Conservation (phyloP, 2,113 vertebrate genomes). For the Etia nguti region DNA sequence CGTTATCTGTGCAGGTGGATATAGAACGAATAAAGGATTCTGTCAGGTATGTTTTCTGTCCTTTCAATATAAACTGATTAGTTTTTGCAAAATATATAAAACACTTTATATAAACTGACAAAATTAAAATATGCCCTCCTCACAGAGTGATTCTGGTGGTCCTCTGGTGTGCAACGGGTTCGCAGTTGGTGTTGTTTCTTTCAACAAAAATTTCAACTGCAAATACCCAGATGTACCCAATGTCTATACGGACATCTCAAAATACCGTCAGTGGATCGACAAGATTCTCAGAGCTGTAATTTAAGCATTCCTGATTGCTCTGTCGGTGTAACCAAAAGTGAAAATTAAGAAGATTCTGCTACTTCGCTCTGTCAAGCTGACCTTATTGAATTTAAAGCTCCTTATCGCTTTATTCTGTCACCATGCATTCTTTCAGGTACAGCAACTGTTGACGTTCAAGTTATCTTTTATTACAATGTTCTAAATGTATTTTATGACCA, state of each 20-base stretch:
- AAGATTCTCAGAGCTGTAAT: neutral
- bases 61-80: neutral
- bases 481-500: neutral
- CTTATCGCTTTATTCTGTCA: neutral
- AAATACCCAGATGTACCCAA: neutral
- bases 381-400: fast-evolving
- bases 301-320: neutral
- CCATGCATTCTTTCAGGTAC: neutral
- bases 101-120: neutral
- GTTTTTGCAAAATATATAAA: neutral
- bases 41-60: neutral
- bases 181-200: neutral
- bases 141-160: neutral
- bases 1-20: neutral
- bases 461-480: neutral
- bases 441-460: neutral
- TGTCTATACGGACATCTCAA: neutral
- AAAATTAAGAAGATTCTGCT: neutral
- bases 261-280: neutral
- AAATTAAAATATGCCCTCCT: neutral
- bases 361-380: neutral
- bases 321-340: fast-evolving
- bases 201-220: fast-evolving
- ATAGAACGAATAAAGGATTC: neutral
- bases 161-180: neutral